Evolutionary conservation across 2,113 vertebrate species (phyloP).

Genomic region (Bujurquina vittata): DNA sequence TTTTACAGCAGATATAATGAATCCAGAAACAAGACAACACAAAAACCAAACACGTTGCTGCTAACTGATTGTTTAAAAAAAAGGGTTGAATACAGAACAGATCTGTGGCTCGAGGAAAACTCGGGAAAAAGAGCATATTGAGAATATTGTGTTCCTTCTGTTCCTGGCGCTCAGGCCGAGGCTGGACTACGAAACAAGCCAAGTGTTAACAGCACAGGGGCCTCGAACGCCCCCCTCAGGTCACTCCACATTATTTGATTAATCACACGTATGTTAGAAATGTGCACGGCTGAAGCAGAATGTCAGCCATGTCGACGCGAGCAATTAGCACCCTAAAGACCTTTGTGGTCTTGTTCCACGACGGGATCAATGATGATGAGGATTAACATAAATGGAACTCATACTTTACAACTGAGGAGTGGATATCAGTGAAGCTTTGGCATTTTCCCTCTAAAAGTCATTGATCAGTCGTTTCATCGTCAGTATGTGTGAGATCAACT

Average conservation of each 20-base stretch:
- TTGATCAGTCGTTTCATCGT: neutral
- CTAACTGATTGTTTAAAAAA: neutral
- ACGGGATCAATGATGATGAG: neutral
- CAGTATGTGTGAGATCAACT: neutral
- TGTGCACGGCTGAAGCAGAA: neutral
- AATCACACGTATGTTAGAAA: neutral
- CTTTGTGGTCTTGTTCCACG: neutral
- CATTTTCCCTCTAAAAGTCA: neutral
- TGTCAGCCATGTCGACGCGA: neutral
- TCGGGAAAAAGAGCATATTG: neutral
- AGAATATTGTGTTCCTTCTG: neutral
- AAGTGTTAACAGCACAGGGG: neutral
- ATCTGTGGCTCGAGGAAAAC: neutral
- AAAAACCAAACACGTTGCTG: neutral
- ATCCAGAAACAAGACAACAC: neutral
- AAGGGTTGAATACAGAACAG: neutral
- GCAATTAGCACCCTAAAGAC: neutral
- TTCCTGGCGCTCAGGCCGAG: neutral
- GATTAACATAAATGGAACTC: neutral
- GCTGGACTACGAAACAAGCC: neutral
- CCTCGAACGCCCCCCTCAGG: neutral
- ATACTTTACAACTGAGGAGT: neutral
- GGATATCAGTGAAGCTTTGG: neutral
- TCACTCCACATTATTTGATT: neutral
- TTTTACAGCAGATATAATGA: neutral